These are phyloP conservation scores for Dolichomitus sp. DNA, from an alignment of 2,888 invertebrate species.

Conservation along the genomic window DNA sequence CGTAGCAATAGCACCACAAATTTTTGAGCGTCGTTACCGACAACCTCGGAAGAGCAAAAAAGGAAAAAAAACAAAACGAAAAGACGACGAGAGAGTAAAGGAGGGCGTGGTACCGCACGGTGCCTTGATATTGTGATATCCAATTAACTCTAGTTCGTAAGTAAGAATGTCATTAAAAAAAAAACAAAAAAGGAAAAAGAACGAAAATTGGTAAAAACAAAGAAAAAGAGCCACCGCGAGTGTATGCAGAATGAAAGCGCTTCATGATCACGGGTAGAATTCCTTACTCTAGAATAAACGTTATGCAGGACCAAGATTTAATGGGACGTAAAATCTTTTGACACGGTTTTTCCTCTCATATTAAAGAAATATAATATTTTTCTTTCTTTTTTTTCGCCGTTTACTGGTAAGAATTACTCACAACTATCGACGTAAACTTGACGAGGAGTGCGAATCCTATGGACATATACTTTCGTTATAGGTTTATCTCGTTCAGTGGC, in stretches of 20 bases:
- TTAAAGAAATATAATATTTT: slow-evolving; percentile 15
- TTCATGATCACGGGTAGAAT: slow-evolving; percentile 66
- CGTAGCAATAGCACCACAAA: slow-evolving; percentile 89
- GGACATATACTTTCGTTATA: background rate
- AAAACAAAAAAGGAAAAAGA: slow-evolving; percentile 37
- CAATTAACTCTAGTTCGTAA: slow-evolving; percentile 78
- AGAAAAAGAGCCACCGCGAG: slow-evolving; percentile 33
- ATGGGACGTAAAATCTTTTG: slow-evolving; percentile 32
- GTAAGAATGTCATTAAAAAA: slow-evolving; percentile 60
- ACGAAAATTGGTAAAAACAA: slow-evolving; percentile 62
- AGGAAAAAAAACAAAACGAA: slow-evolving; percentile 44
- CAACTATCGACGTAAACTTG: background rate
- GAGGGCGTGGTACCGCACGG: slow-evolving; percentile 59
- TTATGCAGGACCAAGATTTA: slow-evolving; percentile 53
- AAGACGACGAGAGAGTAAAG: slow-evolving; percentile 57
- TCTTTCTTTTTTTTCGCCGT: slow-evolving; percentile 29
- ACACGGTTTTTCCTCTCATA: slow-evolving; percentile 48
- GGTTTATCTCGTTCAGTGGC: background rate
- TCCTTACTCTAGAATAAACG: slow-evolving; percentile 58
- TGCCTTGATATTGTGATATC: slow-evolving; percentile 83
- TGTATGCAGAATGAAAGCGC: slow-evolving; percentile 77
- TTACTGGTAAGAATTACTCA: background rate
- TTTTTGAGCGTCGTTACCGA: slow-evolving; percentile 83
- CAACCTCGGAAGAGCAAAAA: slow-evolving; percentile 43
- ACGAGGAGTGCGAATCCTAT: slow-evolving; percentile 9